phyloP scores from a whole-genome alignment of 2,113 vertebrate genomes.

The Equus quagga region DNA sequence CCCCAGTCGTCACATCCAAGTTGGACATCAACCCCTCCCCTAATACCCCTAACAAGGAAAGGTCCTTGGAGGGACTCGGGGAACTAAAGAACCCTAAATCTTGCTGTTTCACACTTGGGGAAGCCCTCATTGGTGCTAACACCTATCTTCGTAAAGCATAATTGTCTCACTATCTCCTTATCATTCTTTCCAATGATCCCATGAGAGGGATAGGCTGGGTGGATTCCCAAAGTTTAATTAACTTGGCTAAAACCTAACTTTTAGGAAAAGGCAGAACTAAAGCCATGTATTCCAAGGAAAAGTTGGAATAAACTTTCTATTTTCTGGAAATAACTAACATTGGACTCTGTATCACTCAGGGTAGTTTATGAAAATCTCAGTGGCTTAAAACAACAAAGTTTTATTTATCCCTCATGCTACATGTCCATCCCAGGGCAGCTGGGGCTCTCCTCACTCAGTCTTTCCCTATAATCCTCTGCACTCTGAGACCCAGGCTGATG shows the following conservation, averaged over 20 bases:
- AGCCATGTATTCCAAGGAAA: neutral
- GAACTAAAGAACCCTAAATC: neutral
- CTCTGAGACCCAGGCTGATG: neutral
- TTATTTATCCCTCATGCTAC: neutral
- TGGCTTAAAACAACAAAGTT: neutral
- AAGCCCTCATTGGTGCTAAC: neutral
- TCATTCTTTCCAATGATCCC: neutral
- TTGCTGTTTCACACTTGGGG: neutral
- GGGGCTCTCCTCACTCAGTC: neutral
- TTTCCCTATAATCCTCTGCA: too few relatives aligned
- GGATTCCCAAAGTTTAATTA: neutral
- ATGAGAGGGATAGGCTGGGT: neutral
- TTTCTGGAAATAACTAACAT: neutral
- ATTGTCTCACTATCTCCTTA: neutral
- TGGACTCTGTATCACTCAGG: neutral
- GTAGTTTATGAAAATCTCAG: neutral
- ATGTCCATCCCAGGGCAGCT: neutral
- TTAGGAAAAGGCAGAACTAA: neutral
- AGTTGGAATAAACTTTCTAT: neutral
- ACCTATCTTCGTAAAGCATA: neutral
- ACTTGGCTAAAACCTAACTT: neutral
- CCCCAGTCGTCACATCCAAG: neutral
- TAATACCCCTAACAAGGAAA: rapidly evolving
- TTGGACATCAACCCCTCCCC: neutral
- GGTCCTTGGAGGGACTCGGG: neutral